These are phyloP conservation scores for Spinibarbus caldwelli DNA, from an alignment of 2,797 vertebrate genomes.

Conservation along the genomic window DNA sequence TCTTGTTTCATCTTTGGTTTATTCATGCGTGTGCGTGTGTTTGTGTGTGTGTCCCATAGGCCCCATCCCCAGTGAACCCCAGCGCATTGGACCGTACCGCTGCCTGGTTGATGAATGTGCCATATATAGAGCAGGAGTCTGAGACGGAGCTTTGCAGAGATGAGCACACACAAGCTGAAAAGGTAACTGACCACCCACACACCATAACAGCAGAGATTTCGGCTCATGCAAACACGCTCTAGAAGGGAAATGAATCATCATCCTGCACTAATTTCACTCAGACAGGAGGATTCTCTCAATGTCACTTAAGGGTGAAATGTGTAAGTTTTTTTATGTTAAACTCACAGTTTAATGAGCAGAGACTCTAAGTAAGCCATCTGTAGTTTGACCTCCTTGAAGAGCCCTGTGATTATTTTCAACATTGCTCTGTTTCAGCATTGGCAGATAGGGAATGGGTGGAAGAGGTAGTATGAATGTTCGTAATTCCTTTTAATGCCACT, in stretches of 20 bases:
- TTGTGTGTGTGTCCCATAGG: constrained; percentile 85
- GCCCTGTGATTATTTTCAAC: background rate
- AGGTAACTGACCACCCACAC: constrained; percentile 84
- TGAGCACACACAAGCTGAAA: constrained; percentile 96
- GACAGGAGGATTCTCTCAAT: constrained; percentile 41
- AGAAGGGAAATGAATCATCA: constrained; percentile 30
- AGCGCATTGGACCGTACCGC: constrained; percentile 99
- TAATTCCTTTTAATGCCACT: background rate
- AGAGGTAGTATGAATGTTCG: background rate
- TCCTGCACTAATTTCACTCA: constrained; percentile 5
- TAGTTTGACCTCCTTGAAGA: background rate
- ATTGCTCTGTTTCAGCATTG: background rate
- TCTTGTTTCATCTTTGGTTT: constrained; percentile 63
- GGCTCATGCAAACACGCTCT: constrained; percentile 10
- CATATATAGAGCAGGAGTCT: constrained; percentile 97
- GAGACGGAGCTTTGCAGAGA: constrained; percentile 96
- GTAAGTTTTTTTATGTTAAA: background rate
- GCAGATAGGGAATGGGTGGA: background rate
- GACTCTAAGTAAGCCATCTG: constrained; percentile 4
- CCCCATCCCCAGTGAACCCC: constrained; percentile 98
- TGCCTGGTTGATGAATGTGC: constrained; percentile 99
- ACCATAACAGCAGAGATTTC: background rate
- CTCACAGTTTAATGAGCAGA: background rate
- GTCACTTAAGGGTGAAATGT: background rate
- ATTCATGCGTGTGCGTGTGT: constrained; percentile 58